A percentile compares a stretch with the other conserved stretches of the same genome.
phyloP scores from a whole-genome alignment of 1,140 invertebrate genomes.

The Drosophila kohkoa region DNA sequence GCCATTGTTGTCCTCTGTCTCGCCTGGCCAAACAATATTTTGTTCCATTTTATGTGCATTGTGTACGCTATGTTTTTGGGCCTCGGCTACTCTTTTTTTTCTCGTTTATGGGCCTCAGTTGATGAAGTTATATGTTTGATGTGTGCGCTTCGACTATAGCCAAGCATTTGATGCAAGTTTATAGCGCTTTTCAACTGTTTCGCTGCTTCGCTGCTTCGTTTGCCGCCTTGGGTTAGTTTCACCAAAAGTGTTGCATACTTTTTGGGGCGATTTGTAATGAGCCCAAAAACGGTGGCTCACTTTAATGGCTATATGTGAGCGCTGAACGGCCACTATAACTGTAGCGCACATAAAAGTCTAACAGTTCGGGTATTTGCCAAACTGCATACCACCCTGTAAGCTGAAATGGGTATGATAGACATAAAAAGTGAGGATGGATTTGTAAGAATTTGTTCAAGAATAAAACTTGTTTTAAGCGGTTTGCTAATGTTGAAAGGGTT shows the following conservation, averaged over 20 bases:
- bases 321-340: neutral
- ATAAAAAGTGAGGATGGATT: neutral
- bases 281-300: neutral
- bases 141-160: constrained; percentile 6
- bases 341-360: constrained; percentile 21
- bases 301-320: constrained; percentile 11
- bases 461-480: too few relatives aligned
- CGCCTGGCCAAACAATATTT: constrained; percentile 20
- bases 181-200: constrained; percentile 21
- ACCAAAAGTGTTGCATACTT: constrained; percentile 37
- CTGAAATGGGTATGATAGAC: neutral
- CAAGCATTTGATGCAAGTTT: constrained; percentile 42
- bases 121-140: constrained; percentile 67
- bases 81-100: constrained; percentile 25
- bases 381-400: neutral
- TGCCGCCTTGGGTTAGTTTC: neutral
- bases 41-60: constrained; percentile 44
- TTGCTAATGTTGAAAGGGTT: too few relatives aligned
- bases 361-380: neutral
- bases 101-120: constrained; percentile 40
- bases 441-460: too few relatives aligned
- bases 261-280: constrained; percentile 13
- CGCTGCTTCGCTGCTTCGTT: neutral
- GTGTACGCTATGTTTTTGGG: constrained; percentile 52
- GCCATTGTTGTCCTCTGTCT: constrained; percentile 24